Conservation (phyloP, 2,113 vertebrate species). For the Craseonycteris thonglongyai region DNA sequence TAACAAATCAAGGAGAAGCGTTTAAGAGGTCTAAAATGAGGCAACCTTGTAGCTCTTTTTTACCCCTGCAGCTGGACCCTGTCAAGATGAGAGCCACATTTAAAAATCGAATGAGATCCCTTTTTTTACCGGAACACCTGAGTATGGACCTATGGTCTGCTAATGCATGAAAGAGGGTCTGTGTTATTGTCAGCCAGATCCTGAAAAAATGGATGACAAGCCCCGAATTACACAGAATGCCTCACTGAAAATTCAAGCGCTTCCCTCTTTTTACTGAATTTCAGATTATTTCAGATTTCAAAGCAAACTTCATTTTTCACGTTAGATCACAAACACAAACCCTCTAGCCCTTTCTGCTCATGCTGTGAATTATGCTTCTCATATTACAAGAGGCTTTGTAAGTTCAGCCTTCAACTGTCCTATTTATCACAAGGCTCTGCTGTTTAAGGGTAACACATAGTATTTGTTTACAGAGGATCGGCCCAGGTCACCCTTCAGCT, state of each 20-base stretch:
- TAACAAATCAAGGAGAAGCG: background rate
- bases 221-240: background rate
- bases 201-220: background rate
- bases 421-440: background rate
- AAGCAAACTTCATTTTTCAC: slow-evolving; percentile 43
- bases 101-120: slow-evolving; percentile 48
- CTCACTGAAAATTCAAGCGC: background rate
- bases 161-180: background rate
- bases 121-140: background rate
- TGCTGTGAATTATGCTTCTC: slow-evolving; percentile 10
- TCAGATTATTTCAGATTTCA: slow-evolving; percentile 47
- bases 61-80: background rate
- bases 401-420: slow-evolving; percentile 28
- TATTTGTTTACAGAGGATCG: slow-evolving; percentile 11
- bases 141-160: background rate
- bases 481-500: background rate
- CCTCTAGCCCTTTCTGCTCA: background rate
- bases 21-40: background rate
- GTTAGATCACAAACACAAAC: slow-evolving; percentile 37
- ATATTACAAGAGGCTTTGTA: slow-evolving; percentile 22
- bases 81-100: slow-evolving; percentile 22
- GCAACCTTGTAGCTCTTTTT: background rate
- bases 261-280: background rate
- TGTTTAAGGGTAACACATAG: slow-evolving; percentile 8
- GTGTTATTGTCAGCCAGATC: background rate